Evolutionary conservation across 1,140 invertebrate species (phyloP).

Genomic region (Rhizoglyphus robini): DNA sequence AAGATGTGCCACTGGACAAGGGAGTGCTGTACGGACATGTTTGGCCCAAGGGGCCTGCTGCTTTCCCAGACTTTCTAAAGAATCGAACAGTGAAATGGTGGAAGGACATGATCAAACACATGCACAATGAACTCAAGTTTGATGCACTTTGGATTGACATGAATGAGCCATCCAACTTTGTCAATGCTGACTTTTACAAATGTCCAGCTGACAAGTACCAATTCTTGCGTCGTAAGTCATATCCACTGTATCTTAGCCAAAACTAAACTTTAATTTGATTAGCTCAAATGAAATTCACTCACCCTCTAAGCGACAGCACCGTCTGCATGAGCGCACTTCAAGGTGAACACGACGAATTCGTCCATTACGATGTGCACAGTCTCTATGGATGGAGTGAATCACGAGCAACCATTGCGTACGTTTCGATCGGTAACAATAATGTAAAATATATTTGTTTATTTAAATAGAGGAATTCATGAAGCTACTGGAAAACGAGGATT

Average conservation of each 20-base stretch:
- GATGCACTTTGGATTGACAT: conserved; percentile 27
- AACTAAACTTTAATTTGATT: too few relatives aligned
- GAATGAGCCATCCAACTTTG: conserved; percentile 24
- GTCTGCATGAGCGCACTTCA: not conserved
- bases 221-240: not conserved
- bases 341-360: not conserved
- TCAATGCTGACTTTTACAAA: not conserved
- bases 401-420: conserved; percentile 54
- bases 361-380: conserved; percentile 46
- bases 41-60: too few relatives aligned
- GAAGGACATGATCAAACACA: conserved; percentile 31
- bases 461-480: not conserved
- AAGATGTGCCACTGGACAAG: too few relatives aligned
- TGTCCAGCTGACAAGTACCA: not conserved
- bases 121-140: conserved; percentile 30
- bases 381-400: conserved; percentile 58
- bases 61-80: not conserved
- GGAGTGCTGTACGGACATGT: too few relatives aligned
- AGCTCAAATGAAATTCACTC: conserved; percentile 8
- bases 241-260: too few relatives aligned
- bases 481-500: conserved; percentile 44
- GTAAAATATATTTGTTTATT: not conserved
- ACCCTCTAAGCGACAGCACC: conserved; percentile 44
- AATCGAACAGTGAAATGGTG: conserved; percentile 28
- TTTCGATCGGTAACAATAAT: not conserved